Evolutionary conservation across 2,797 vertebrate species (phyloP).

Genomic region (Eulemur albifrons): DNA sequence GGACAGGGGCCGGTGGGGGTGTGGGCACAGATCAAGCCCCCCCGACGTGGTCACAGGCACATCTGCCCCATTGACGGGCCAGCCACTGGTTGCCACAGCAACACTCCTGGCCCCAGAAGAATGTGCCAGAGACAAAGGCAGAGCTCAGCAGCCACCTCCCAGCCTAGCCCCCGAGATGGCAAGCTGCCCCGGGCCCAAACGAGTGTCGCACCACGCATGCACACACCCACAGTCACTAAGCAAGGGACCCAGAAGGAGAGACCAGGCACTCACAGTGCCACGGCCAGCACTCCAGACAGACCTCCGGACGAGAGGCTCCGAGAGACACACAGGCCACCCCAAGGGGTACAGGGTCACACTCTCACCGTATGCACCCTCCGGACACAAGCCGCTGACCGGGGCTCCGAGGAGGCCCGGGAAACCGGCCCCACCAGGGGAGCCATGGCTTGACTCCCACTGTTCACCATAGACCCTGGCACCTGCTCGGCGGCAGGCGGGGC

Average conservation of each 20-base stretch:
- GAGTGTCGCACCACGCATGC: background rate
- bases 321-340: background rate
- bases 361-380: no score
- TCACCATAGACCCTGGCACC: no score
- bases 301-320: rapidly evolving
- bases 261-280: background rate
- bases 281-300: background rate
- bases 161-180: slow-evolving; percentile 86
- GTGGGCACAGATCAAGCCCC: slow-evolving; percentile 89
- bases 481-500: no score
- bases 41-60: slow-evolving; percentile 86
- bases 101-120: slow-evolving; percentile 89
- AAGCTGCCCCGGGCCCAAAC: background rate
- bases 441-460: background rate
- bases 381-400: background rate
- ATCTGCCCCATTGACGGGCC: slow-evolving; percentile 93
- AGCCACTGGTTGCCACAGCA: slow-evolving; percentile 91
- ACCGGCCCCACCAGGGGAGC: background rate
- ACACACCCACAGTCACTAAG: background rate
- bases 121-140: slow-evolving; percentile 89
- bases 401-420: background rate
- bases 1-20: background rate
- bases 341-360: background rate
- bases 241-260: background rate
- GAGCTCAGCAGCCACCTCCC: slow-evolving; percentile 87